These are phyloP conservation scores for Oophaga pumilio DNA, from an alignment of 2,113 vertebrate genomes.

Conservation along the genomic window DNA sequence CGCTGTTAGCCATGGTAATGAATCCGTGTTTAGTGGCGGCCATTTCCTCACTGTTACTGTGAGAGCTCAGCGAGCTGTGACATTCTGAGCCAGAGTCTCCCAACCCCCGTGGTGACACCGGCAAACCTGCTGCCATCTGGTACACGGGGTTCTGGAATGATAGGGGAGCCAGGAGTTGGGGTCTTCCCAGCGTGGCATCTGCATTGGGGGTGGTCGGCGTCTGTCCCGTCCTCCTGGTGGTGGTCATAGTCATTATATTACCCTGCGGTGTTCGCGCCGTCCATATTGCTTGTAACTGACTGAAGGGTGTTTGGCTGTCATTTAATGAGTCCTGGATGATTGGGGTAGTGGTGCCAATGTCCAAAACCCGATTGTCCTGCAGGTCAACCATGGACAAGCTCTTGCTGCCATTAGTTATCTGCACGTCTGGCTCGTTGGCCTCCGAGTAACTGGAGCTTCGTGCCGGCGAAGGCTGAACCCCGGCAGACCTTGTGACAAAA, in stretches of 20 bases:
- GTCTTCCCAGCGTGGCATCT: slow-evolving; percentile 82
- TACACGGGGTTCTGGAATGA: slow-evolving; percentile 99
- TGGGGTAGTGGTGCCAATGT: slow-evolving; percentile 70
- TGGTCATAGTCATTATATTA: slow-evolving; percentile 78
- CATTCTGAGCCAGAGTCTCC: slow-evolving; percentile 94
- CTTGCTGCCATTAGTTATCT: slow-evolving; percentile 93
- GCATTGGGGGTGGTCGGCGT: slow-evolving; percentile 77
- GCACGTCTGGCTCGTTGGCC: slow-evolving; percentile 91
- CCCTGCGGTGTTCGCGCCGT: slow-evolving; percentile 77
- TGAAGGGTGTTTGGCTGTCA: slow-evolving; percentile 74
- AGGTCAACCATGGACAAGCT: slow-evolving; percentile 99
- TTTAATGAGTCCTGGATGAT: slow-evolving; percentile 71
- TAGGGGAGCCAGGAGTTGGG: slow-evolving; percentile 90
- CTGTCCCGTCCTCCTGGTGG: slow-evolving; percentile 83
- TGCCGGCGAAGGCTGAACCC: slow-evolving; percentile 92
- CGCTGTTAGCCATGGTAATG: slow-evolving; percentile 72
- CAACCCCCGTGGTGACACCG: slow-evolving; percentile 86
- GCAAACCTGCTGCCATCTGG: slow-evolving; percentile 96
- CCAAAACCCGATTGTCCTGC: slow-evolving; percentile 88
- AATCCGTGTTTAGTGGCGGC: slow-evolving; percentile 74
- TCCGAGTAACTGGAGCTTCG: slow-evolving; percentile 98
- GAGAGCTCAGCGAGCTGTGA: slow-evolving; percentile 96
- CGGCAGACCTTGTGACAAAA: slow-evolving; percentile 96
- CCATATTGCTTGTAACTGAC: slow-evolving; percentile 81
- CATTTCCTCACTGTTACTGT: slow-evolving; percentile 95